Evolutionary conservation across 2,113 vertebrate genomes (phyloP).

Genomic region (Oryctolagus cuniculus): mOryCun1.1 NC_091434.1:147054501-147055000

Average conservation of each 20-base stretch:
- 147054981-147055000: conserved; percentile 43
- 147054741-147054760: conserved; percentile 32
- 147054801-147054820: conserved; percentile 54
- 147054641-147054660: neutral
- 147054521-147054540: neutral
- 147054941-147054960: conserved; percentile 40
- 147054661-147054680: neutral
- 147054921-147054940: conserved; percentile 40
- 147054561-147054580: neutral
- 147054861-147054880: conserved; percentile 63
- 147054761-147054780: neutral
- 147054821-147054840: conserved; percentile 52
- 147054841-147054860: conserved; percentile 67
- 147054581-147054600: neutral
- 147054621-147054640: neutral
- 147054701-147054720: neutral
- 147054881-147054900: conserved; percentile 66
- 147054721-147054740: neutral
- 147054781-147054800: conserved; percentile 46
- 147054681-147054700: neutral
- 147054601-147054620: neutral
- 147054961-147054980: conserved; percentile 35
- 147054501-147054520: neutral
- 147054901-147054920: conserved; percentile 60
- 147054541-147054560: neutral